Base-by-base conservation (phyloP, 1,140 invertebrate genomes). In the Gryllus bimaculatus region DNA sequence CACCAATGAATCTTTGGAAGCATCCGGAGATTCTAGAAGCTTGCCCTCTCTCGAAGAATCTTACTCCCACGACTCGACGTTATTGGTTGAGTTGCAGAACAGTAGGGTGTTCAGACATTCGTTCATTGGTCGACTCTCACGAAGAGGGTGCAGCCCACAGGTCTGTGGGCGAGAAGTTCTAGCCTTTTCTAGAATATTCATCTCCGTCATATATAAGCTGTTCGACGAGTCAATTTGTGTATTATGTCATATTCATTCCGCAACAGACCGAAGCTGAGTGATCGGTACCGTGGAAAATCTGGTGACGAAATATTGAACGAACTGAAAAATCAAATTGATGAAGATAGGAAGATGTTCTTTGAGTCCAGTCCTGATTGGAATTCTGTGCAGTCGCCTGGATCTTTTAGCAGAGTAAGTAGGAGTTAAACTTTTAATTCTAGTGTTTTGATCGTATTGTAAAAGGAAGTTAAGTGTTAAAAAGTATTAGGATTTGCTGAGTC, bases 201-300 rank as follows among this genome's bases (percentile, higher is more conserved):
- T 77, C 4, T 20, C 13, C 20, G 48, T 77, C 20, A 47, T 77
- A 77, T 77, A 77, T 77, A 77, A 75, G 18, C 13, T 73, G 78
- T 47, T 20, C 73, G 75, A 20, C 48, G 47, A 20, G 8, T 77
- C 13, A 18, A 10, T 76, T 10, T 76, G 39, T 21, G 21, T 82
- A 79, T 80, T 79, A 88, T 87, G 87, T 87, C 87, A 79, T 86
- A 82, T 81, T 86, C 85, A 75, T 87, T 86, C 80, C 85, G 86
- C 76, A 86, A 88, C 47, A 85, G 84, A 79, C 85, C 86, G 77
- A 85, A 82, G 81, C 85, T 87, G 77, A 83, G 84, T 81, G 86
- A 87, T 21, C 84, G 83, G 54, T 80, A 86, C 26, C 83, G 86
- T 1, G 85, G 84, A 7, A 87, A 86, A 80, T 84, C 84, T 39